Evolutionary conservation across 2,888 invertebrate genomes (phyloP).

Genomic region (Apantesis nais): DNA sequence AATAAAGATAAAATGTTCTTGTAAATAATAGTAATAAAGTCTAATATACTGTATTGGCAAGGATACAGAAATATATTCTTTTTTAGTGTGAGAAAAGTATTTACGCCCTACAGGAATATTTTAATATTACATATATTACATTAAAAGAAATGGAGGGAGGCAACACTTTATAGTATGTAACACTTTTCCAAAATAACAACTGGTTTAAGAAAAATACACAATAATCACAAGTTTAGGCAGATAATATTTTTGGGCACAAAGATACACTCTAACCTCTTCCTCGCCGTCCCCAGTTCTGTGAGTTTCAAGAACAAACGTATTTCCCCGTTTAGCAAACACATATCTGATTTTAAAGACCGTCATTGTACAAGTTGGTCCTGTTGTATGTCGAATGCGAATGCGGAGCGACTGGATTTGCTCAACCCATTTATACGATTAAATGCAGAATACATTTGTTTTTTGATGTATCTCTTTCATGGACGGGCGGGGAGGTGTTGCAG

Average conservation of each 20-base stretch:
- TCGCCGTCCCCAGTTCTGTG: not conserved
- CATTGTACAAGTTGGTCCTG: slow-evolving; percentile 6
- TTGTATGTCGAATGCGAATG: slow-evolving; percentile 8
- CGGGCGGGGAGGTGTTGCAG: slow-evolving; percentile 1
- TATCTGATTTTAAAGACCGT: slow-evolving; percentile 20
- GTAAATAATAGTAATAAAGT: not conserved
- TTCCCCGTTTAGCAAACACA: slow-evolving; percentile 14
- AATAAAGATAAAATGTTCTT: no score
- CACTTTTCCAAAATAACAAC: not conserved
- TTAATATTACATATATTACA: no score
- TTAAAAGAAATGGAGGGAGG: no score
- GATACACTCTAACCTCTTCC: slow-evolving; percentile 9
- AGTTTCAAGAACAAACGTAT: slow-evolving; percentile 14
- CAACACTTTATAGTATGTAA: not conserved
- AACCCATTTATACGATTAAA: slow-evolving; percentile 20
- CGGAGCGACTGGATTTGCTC: slow-evolving; percentile 11
- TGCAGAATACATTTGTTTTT: slow-evolving; percentile 26
- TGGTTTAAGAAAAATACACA: not conserved
- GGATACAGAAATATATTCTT: not conserved
- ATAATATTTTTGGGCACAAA: not conserved
- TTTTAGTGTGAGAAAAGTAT: not conserved
- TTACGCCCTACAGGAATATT: not conserved
- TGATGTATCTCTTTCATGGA: slow-evolving; percentile 54
- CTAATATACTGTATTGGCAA: not conserved
- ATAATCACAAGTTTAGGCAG: not conserved